Evolutionary conservation across 2,113 vertebrate species (phyloP).

Genomic region (Gymnarchus niloticus): DNA sequence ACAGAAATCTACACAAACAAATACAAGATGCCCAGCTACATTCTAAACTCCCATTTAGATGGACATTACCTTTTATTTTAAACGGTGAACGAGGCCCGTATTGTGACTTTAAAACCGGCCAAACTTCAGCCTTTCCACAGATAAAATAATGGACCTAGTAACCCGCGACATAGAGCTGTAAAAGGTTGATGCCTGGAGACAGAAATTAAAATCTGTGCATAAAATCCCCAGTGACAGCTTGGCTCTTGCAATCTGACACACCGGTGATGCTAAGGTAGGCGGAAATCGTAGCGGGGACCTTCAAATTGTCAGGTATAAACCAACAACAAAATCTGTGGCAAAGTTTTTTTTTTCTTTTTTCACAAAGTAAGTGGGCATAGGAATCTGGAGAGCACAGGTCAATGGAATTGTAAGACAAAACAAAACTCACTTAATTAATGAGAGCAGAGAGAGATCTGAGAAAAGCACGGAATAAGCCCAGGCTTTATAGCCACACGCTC

Average conservation of each 20-base stretch:
- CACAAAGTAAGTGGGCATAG: not conserved
- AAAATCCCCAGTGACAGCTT: not conserved
- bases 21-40: not conserved
- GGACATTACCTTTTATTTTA: not conserved
- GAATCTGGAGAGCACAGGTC: not conserved
- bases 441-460: not conserved
- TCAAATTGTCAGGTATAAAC: constrained; percentile 15
- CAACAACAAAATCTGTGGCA: constrained; percentile 1
- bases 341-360: not conserved
- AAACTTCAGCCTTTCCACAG: not conserved
- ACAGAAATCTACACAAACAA: not conserved
- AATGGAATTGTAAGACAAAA: not conserved
- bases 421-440: not conserved
- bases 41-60: not conserved
- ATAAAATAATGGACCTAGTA: not conserved
- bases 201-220: constrained; percentile 6
- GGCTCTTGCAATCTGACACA: constrained; percentile 11
- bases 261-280: not conserved
- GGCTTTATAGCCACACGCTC: not conserved
- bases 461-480: not conserved
- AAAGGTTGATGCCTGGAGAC: not conserved
- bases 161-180: not conserved
- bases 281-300: constrained; percentile 3
- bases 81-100: not conserved
- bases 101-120: not conserved